Base-by-base conservation (phyloP, 2,113 vertebrate species). In the Ptychochromis oligacanthus region DNA sequence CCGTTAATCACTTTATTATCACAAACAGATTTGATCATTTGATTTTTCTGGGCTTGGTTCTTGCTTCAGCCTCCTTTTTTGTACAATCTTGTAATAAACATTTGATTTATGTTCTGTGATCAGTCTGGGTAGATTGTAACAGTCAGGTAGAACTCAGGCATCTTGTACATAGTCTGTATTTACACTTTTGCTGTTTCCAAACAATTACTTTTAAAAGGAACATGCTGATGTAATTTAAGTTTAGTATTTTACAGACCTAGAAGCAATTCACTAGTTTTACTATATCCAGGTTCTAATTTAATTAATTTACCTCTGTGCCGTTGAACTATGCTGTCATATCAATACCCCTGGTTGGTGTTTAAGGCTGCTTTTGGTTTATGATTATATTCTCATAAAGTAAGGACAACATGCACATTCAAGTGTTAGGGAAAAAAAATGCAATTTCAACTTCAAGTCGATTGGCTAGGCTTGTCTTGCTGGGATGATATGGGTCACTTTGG, bases 1-100 rank as follows among this genome's bases (percentile, higher is more conserved):
- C n/a, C n/a, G n/a, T n/a, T n/a, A n/a, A n/a, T n/a, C n/a, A n/a
- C n/a, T n/a, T n/a, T n/a, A n/a, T n/a, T n/a, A n/a, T n/a, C n/a
- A n/a, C n/a, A n/a, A n/a, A n/a, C n/a, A n/a, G n/a, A n/a, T 70
- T 70, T 70, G 65, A 70, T 70, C 65, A 70, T 70, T 52, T 70
- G 65, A 28, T 49, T 52, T n/a, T 70, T 70, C 43, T 49, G 65
- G 43, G 65, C 24, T 70, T 70, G 65, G 65, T 24, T 52, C 65
- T 70, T 24, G 20, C 43, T 70, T 70, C 65, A 70, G 43, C 24
- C 24, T 67, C 40, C 18, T 28, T 70, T 56, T 70, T 70, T 70
- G 65, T 70, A 52, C 40, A 70, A 70, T 17, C 43, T 52, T 52
- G 43, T 70, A 31, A 70, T 70, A 70, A 70, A 70, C 52, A 52